Evolutionary conservation across 2,888 invertebrate genomes (phyloP), one percentile per base, ranked within the genome.

Genomic region (Agriotes lineatus): DNA sequence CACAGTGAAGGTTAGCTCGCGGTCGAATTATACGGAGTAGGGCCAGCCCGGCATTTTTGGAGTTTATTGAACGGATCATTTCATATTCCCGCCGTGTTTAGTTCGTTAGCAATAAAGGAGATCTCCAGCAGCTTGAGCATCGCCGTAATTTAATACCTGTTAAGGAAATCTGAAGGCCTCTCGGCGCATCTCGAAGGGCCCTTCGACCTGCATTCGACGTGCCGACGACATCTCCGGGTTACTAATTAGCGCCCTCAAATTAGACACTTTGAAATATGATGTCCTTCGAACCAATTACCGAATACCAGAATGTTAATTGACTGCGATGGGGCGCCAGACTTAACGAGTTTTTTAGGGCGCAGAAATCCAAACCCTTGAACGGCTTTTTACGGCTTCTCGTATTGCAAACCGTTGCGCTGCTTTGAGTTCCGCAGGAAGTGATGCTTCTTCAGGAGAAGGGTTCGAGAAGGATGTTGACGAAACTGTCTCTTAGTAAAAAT

Each of bases 211-310:
- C 48, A 54, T 22, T 35, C 61, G 65, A 69, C 67, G 54, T 61
- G 69, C 73, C 73, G 75, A 70, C 76, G 75, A 75, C 75, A 72
- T 74, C 74, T 72, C 72, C 59, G 67, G 70, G 72, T 75, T 76
- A 76, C 79, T 79, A 79, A 79, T 80, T 80, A 77, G 72, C 73
- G 74, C 76, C 76, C 78, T 77, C 75, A 74, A 81, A 79, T 77
- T 79, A 80, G 80, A 78, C 78, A 77, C 80, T 81, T 80, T 80
- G 80, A 81, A 80, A 81, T 80, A 80, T 79, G 80, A 78, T 76
- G 79, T 80, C 79, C 78, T 78, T 77, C 77, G 74, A 76, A 77
- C 77, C 78, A 79, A 80, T 81, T 80, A 80, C 75, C 69, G 76
- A 77, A 79, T 77, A 75, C 78, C 77, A 71, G 77, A 74, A 77